Evolutionary conservation across 2,888 invertebrate species (phyloP), one percentile per base, ranked within the genome.

Genomic region (Tenthredo livida): DNA sequence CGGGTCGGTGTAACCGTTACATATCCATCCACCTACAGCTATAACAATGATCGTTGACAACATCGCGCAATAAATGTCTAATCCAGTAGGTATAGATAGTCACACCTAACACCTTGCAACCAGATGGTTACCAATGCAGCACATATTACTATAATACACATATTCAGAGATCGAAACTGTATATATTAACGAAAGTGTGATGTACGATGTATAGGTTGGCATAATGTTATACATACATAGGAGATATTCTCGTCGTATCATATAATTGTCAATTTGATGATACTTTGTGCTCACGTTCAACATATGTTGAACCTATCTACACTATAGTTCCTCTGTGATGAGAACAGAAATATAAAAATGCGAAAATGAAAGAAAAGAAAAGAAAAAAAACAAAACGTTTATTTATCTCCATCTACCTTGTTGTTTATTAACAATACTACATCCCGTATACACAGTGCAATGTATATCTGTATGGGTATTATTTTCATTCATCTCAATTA

Each of bases 401-500:
- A 12, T 61, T 61, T 17, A 25, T 61, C 61, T 21, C 25, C 4
- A 61, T 61, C 61, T 25, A 61, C 25, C 67, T 67, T 33, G 33
- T 33, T 67, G 33, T 67, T 67, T 67, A 17, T 25, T 25, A 25
- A 61, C 61, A 10, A 21, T 25, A 25, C 9, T 15, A 17, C 33
- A 73, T 73, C 21, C 10, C 72, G 72, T 21, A 21, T 12, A 17
- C 25, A 17, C 25, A 17, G 17, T n/a, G 7, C 21, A 3, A 5
- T 40, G 10, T 73, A 29, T 43, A 73, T 25, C 43, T 17, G 43
- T 73, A 17, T 50, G 33, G 29, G 50, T 77, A 29, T 54, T 54
- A 77, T 77, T 77, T 77, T 77, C 77, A 77, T 77, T 77, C 77
- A 77, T 77, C 77, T 77, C 77, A 77, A 54, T 77, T 77, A 77